These are phyloP conservation scores for Nasonia vitripennis DNA, from an alignment of 1,140 invertebrate species.

Conservation along the genomic window DNA sequence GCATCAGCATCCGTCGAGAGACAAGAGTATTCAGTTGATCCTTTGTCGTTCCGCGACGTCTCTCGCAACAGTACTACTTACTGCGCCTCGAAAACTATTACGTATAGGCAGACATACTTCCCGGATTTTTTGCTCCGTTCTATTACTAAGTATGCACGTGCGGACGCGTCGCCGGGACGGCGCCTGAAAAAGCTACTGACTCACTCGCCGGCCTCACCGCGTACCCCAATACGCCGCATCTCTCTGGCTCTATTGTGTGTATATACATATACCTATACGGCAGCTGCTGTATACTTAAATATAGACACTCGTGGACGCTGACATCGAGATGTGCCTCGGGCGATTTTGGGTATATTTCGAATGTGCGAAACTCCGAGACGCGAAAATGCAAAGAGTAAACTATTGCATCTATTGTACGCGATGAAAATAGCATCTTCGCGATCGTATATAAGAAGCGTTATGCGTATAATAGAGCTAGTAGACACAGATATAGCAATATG, in stretches of 20 bases:
- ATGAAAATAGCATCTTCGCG: neutral
- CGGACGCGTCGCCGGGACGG: neutral
- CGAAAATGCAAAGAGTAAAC: neutral
- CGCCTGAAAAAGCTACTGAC: conserved; percentile 19
- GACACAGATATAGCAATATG: neutral
- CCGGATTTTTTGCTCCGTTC: neutral
- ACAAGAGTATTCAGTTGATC: too few relatives aligned
- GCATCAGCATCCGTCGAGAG: too few relatives aligned
- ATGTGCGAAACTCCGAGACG: neutral
- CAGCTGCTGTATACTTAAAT: neutral
- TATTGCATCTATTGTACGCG: too few relatives aligned
- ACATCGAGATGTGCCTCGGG: neutral
- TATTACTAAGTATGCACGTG: neutral
- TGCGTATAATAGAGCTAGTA: neutral
- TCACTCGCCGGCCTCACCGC: neutral
- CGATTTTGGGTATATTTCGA: too few relatives aligned
- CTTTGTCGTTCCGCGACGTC: too few relatives aligned
- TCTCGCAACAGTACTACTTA: neutral
- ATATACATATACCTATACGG: too few relatives aligned
- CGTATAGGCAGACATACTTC: neutral
- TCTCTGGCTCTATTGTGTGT: neutral
- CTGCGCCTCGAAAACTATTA: too few relatives aligned
- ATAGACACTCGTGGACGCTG: neutral
- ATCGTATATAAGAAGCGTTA: neutral
- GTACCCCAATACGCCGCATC: neutral